Conservation (phyloP, 2,113 vertebrate species). For the Corapipo altera region DNA sequence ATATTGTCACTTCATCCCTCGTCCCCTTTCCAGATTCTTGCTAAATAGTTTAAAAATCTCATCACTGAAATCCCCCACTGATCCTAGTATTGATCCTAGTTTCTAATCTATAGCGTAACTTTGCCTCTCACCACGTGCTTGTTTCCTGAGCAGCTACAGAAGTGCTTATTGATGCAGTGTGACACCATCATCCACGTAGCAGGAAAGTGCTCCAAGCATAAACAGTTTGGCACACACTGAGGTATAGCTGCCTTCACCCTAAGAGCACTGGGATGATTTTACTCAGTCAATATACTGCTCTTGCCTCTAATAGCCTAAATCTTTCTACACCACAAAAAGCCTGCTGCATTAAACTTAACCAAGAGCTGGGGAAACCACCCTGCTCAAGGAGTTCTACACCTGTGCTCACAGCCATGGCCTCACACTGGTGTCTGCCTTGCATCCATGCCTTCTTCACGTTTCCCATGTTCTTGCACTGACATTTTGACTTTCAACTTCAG, state of each 20-base stretch:
- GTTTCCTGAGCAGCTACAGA: background rate
- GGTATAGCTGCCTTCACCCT: background rate
- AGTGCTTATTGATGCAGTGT: background rate
- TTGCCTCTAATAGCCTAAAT: background rate
- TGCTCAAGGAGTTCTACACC: accelerated
- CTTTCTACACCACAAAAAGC: background rate
- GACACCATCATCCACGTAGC: background rate
- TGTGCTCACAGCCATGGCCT: background rate
- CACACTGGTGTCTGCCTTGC: background rate
- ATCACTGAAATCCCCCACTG: background rate
- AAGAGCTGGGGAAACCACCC: background rate
- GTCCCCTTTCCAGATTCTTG: background rate
- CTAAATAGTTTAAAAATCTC: background rate
- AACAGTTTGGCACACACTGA: background rate
- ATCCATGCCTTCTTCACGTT: background rate
- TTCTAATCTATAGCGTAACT: background rate
- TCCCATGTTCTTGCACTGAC: background rate
- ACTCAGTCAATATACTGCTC: background rate
- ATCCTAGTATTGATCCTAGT: background rate
- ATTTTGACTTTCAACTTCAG: background rate
- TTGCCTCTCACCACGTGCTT: background rate
- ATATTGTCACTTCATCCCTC: background rate
- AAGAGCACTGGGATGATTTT: background rate
- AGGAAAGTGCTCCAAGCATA: background rate
- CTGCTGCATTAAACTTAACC: background rate